Base-by-base conservation (phyloP, 2,113 vertebrate genomes). In the Chionis minor region DNA sequence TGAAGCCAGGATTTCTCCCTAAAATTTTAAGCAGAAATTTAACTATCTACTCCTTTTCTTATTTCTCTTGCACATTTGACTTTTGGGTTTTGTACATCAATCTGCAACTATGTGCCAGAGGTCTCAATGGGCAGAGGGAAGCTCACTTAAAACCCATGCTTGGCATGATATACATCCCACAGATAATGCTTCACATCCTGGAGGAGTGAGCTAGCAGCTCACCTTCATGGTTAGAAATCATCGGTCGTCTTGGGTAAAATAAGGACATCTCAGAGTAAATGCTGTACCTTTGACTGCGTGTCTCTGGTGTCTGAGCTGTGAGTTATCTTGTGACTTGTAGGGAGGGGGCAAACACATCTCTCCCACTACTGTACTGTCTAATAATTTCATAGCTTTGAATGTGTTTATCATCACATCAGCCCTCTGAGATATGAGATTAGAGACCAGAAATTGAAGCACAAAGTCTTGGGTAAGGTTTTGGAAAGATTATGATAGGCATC, bases 41-140 rank as follows among this genome's bases (percentile, higher is more conserved):
- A 45, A 75, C 3, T 47, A 12, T n/a, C 33, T 22, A 3, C 10
- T 81, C 10, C 4, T 61, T 59, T 89, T 52, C 47, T 86, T 3
- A 0, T 22, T 66, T 61, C 6, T 69, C 40, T 62, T 33, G 10
- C 0, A 0, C 6, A 23, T 67, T 35, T 55, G 23, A 79, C 11
- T 40, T 35, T 73, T 35, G 13, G 17, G 65, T 73, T 96, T 66
- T 4, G 0, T 65, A 27, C 20, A 81, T 75, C 40, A 10, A 22
- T 40, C 45, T 66, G 8, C 24, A 90, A 5, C 10, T n/a, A 14
- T 0, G 0, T 35, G 38, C 30, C 1, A 1, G 32, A 59, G 10
- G 44, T 83, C 33, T 35, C 0, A 0, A 54, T 24, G 11, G 8
- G 8, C 21, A 49, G 21, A 40, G 40, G 7, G 10, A 6, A 38